Percentiles rank a stretch among this genome's conserved stretches.
These are phyloP conservation scores for Palythoa grandis DNA, from an alignment of 92 coral and sea anemone genomes.

Conservation along the genomic window DNA sequence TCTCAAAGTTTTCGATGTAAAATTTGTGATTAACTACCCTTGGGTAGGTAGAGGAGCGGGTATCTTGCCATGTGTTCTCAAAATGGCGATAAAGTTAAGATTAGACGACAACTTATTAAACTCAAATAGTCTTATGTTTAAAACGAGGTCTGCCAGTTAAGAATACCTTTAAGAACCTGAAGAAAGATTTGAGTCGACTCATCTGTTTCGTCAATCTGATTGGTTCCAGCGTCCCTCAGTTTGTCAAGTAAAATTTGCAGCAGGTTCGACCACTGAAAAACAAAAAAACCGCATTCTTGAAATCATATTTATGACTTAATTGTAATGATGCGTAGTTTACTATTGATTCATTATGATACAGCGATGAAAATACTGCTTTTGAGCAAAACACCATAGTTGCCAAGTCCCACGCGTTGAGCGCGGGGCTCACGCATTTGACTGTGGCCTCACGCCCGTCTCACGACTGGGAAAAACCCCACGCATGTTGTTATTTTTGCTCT, in stretches of 20 bases:
- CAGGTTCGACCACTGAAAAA: conserved; percentile 14
- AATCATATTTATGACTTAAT: background rate
- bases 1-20: too few relatives aligned
- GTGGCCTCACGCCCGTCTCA: too few relatives aligned
- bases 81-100: background rate
- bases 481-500: too few relatives aligned
- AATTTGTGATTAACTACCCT: too few relatives aligned
- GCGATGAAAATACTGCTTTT: too few relatives aligned
- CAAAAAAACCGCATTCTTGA: background rate
- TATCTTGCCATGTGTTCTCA: too few relatives aligned
- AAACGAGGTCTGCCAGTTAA: background rate
- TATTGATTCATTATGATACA: too few relatives aligned
- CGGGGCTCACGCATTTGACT: too few relatives aligned
- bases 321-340: background rate
- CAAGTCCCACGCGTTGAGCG: too few relatives aligned
- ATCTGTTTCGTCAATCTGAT: background rate
- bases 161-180: conserved; percentile 13
- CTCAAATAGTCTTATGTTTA: background rate
- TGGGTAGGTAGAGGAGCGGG: too few relatives aligned
- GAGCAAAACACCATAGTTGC: too few relatives aligned
- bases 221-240: background rate
- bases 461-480: too few relatives aligned
- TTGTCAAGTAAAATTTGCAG: conserved; percentile 4
- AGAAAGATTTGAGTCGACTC: background rate
- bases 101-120: background rate